phyloP scores from a whole-genome alignment of 2,797 vertebrate genomes.

The Phataginus tricuspis region DNA sequence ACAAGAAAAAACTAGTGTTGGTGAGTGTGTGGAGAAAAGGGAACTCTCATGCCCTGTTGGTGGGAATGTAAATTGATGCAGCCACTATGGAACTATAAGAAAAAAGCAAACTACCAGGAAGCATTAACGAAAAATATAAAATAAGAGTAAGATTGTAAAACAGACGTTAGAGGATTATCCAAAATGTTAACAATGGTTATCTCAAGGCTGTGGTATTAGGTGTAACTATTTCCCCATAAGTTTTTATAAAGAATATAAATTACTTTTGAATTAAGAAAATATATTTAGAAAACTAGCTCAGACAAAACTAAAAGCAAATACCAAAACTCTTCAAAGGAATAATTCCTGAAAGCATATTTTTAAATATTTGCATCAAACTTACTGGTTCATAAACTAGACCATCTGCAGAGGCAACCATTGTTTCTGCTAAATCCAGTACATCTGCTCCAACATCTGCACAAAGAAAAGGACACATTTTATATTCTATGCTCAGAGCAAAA shows the following conservation, averaged over 20 bases:
- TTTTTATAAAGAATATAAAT: slow-evolving; percentile 1
- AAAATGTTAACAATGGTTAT: not conserved
- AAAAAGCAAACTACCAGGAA: not conserved
- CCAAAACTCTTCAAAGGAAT: not conserved
- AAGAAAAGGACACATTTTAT: slow-evolving; percentile 59
- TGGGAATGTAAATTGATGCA: no score
- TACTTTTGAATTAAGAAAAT: slow-evolving; percentile 32
- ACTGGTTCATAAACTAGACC: slow-evolving; percentile 96
- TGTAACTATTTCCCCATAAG: not conserved
- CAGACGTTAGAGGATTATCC: not conserved
- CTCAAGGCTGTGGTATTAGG: slow-evolving; percentile 3
- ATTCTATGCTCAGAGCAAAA: not conserved
- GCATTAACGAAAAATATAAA: not conserved
- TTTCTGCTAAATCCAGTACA: slow-evolving; percentile 97
- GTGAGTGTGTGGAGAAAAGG: no score
- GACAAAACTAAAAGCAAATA: slow-evolving; percentile 51
- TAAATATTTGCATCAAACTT: slow-evolving; percentile 81
- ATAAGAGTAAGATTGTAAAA: not conserved
- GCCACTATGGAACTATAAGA: not conserved
- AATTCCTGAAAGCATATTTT: slow-evolving; percentile 38
- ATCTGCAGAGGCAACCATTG: slow-evolving; percentile 95
- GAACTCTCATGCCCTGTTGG: no score
- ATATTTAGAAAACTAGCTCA: not conserved
- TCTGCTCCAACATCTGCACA: slow-evolving; percentile 95
- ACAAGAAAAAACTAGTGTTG: no score